Base-by-base conservation (phyloP, 2,113 vertebrate genomes). In the Chunga burmeisteri region DNA sequence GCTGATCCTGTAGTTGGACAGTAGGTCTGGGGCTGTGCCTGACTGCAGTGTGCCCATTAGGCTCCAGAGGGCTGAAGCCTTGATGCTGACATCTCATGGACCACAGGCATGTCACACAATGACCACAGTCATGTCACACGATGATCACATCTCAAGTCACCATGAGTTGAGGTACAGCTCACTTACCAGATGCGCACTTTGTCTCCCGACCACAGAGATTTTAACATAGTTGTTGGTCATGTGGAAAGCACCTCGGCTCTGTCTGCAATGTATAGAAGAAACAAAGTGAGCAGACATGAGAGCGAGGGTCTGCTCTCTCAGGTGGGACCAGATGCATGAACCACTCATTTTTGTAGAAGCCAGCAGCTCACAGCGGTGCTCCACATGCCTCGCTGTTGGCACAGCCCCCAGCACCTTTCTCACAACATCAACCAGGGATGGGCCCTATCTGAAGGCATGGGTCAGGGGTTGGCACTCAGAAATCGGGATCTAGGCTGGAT, bases 311-410 rank as follows among this genome's bases (percentile, higher is more conserved):
- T 71, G 42, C 17, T 88, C 18, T 38, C 34, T 49, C 50, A 42
- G 27, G 55, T 49, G 32, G 56, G 27, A 58, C 7, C 38, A 63
- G 52, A 16, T 16, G 4, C 40, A 14, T 4, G 27, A 81, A 17
- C 8, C 22, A 3, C 38, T 59, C 1, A 7, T 11, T 59, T 17
- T n/a, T 32, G n/a, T 7, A 15, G 16, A 53, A 32, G 13, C 9
- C 68, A 67, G 73, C 22, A 52, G 46, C 65, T 49, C 42, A 19
- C 50, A 53, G 68, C 14, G 27, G 21, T 56, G 46, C 49, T 73
- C 63, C 10, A 3, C 9, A 4, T 5, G 11, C 29, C 34, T 23
- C 55, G 47, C 50, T 2, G 0, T 53, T 3, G 9, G 27, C 32
- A 59, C 8, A 36, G 30, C 44, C 67, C 38, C 32, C 47, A 50